phyloP scores from a whole-genome alignment of 1,140 invertebrate species.

The Platyura marginata region DNA sequence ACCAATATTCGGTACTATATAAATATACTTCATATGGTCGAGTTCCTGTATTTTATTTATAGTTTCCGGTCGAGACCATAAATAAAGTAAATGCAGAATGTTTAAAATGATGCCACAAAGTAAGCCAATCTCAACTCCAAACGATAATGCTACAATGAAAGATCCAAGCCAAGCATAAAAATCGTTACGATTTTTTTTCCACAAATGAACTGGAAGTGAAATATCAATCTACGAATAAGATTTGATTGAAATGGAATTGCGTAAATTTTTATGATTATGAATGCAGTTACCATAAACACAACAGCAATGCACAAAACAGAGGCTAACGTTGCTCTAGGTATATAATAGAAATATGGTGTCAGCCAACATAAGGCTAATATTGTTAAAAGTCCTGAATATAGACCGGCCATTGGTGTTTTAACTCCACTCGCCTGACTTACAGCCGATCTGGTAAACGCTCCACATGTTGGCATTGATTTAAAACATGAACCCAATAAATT shows the following conservation, averaged over 20 bases:
- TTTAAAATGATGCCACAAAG: constrained; percentile 67
- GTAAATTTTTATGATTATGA: background rate
- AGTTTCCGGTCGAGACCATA: constrained; percentile 56
- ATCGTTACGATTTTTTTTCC: constrained; percentile 49
- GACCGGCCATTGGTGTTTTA: constrained; percentile 48
- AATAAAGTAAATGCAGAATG: constrained; percentile 61
- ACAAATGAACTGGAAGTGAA: constrained; percentile 45
- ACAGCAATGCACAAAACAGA: constrained; percentile 77
- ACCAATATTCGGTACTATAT: constrained; percentile 37
- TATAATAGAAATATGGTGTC: constrained; percentile 69
- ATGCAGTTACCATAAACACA: constrained; percentile 54
- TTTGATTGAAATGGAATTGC: background rate
- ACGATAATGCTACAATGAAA: constrained; percentile 54
- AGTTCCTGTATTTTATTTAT: constrained; percentile 34
- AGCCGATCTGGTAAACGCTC: constrained; percentile 59
- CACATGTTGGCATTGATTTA: constrained; percentile 56
- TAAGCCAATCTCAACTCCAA: constrained; percentile 77
- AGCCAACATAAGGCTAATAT: constrained; percentile 48
- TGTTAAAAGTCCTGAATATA: constrained; percentile 40
- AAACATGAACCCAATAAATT: constrained; percentile 57
- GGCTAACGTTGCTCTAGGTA: constrained; percentile 56
- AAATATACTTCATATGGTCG: constrained; percentile 25
- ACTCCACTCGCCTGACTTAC: constrained; percentile 60
- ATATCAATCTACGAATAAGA: constrained; percentile 39
- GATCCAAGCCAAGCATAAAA: constrained; percentile 52